Percentiles rank a stretch among this genome's conserved stretches.
Evolutionary conservation across 1,140 invertebrate species (phyloP).

Genomic region (Lucilia cuprina): DNA sequence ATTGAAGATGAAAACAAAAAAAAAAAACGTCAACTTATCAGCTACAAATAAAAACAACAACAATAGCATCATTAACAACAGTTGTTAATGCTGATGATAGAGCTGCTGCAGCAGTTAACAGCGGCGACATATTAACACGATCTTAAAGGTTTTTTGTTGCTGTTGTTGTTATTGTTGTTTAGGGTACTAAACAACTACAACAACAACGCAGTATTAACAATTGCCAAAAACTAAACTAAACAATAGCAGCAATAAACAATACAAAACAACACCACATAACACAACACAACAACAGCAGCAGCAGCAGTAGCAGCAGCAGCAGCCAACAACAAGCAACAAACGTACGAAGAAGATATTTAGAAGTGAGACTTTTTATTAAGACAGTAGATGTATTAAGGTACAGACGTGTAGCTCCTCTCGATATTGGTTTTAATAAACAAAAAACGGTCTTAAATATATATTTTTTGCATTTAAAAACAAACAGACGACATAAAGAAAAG

Average conservation of each 20-base stretch:
- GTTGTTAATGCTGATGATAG: background rate
- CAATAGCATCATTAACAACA: too few species aligned
- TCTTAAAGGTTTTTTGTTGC: background rate
- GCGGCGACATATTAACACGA: background rate
- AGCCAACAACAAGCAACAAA: background rate
- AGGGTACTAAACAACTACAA: too few species aligned
- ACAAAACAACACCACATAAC: background rate
- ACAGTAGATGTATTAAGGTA: constrained; percentile 12
- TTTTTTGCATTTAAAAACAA: too few species aligned
- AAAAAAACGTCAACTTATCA: background rate
- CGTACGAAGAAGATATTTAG: constrained; percentile 30
- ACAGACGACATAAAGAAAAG: too few species aligned
- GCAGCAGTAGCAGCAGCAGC: background rate
- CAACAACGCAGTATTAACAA: constrained; percentile 27
- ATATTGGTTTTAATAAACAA: background rate
- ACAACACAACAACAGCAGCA: too few species aligned
- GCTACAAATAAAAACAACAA: background rate
- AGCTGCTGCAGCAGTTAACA: background rate
- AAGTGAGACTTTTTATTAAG: constrained; percentile 31
- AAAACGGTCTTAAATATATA: too few species aligned
- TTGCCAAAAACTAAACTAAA: constrained; percentile 14
- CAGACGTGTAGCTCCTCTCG: constrained; percentile 12
- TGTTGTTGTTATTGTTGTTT: background rate
- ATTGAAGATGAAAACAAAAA: background rate
- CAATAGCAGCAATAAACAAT: background rate